Evolutionary conservation across 2,113 vertebrate species (phyloP).

Genomic region (Alethe diademata): DNA sequence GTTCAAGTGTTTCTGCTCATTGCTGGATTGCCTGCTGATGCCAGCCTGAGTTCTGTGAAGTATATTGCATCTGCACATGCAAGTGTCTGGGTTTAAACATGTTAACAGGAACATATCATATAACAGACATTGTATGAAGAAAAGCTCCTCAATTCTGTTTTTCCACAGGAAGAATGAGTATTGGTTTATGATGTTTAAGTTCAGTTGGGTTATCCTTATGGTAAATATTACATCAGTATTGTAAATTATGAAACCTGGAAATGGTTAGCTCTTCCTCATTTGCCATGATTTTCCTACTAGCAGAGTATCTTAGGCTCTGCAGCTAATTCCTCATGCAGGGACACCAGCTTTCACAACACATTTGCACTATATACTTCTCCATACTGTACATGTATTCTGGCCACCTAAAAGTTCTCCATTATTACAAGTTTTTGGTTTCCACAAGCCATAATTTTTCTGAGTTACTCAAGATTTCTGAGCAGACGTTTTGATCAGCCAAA

Average conservation of each 20-base stretch:
- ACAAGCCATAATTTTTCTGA: not conserved
- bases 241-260: not conserved
- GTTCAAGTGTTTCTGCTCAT: conserved; percentile 76
- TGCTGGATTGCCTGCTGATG: conserved; percentile 81
- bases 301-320: not conserved
- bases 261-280: not conserved
- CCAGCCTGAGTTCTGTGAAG: conserved; percentile 77
- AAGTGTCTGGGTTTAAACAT: conserved; percentile 69
- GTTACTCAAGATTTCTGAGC: not conserved
- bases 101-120: not conserved
- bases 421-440: not conserved
- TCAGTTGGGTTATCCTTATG: not conserved
- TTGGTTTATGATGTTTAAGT: not conserved
- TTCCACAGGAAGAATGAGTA: not conserved
- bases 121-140: not conserved
- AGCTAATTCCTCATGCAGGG: not conserved
- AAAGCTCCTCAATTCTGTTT: not conserved
- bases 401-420: not conserved
- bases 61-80: conserved; percentile 81
- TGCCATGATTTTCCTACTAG: not conserved
- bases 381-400: not conserved
- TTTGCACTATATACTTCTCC: not conserved
- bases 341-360: not conserved
- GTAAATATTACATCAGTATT: not conserved
- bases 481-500: not conserved